These are phyloP conservation scores for Dipodomys spectabilis DNA, from an alignment of 2,113 vertebrate species.

Conservation along the genomic window DNA sequence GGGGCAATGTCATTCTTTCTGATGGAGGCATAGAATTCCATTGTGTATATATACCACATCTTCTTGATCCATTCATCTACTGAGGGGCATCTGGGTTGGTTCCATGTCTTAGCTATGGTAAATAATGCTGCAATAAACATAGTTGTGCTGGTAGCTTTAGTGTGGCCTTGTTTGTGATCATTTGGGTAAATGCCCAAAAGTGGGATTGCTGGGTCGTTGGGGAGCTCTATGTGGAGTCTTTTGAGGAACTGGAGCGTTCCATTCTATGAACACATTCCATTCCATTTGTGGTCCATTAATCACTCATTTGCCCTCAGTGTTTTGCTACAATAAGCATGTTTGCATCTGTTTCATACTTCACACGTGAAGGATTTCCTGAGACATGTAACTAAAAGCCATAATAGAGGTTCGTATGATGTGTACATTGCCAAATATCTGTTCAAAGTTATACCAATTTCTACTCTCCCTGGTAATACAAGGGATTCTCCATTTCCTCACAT, in stretches of 20 bases:
- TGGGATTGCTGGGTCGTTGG: too few species aligned
- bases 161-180: too few species aligned
- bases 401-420: neutral
- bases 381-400: neutral
- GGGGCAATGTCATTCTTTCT: too few species aligned
- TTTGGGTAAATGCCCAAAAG: too few species aligned
- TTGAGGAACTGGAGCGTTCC: neutral
- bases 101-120: too few species aligned
- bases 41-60: too few species aligned
- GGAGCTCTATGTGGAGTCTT: too few species aligned
- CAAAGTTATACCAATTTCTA: neutral
- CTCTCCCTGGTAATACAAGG: neutral
- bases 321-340: slow-evolving; percentile 2
- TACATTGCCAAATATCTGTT: neutral
- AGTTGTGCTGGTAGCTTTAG: too few species aligned
- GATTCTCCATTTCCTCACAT: neutral
- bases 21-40: too few species aligned
- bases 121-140: too few species aligned
- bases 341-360: neutral
- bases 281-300: slow-evolving; percentile 40
- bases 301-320: slow-evolving; percentile 38
- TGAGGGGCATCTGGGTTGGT: too few species aligned
- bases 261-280: slow-evolving; percentile 37
- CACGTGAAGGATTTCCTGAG: neutral
- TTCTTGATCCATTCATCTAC: too few species aligned